phyloP scores from a whole-genome alignment of 1,140 invertebrate species.

The Drosophila kurseongensis region DNA sequence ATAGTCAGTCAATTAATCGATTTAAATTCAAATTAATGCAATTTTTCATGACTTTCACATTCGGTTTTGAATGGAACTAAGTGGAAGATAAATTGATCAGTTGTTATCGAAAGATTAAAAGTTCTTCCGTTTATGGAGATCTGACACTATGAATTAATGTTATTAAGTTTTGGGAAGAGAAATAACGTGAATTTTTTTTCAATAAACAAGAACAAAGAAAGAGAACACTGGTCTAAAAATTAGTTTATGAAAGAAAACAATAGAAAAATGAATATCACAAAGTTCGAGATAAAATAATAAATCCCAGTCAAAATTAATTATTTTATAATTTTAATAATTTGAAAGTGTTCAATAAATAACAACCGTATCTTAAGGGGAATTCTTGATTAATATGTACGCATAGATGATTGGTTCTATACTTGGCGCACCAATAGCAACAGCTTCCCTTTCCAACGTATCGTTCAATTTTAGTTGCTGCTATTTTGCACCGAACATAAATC shows the following conservation, averaged over 20 bases:
- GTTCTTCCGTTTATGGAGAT: conserved; percentile 20
- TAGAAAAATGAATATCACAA: too few relatives aligned
- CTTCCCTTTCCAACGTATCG: conserved; percentile 4
- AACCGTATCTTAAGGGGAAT: not conserved
- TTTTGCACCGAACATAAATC: conserved; percentile 37
- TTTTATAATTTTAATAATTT: not conserved
- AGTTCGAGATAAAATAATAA: not conserved
- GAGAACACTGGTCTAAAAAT: too few relatives aligned
- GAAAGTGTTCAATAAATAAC: conserved; percentile 18
- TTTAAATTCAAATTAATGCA: conserved; percentile 40
- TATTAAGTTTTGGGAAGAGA: not conserved
- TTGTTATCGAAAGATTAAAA: conserved; percentile 26
- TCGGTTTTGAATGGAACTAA: conserved; percentile 17
- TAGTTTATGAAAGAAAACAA: not conserved
- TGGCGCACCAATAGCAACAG: not conserved
- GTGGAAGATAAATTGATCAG: conserved; percentile 25
- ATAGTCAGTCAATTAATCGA: conserved; percentile 33
- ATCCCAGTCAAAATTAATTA: not conserved
- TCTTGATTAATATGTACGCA: conserved; percentile 3
- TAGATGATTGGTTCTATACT: conserved; percentile 11
- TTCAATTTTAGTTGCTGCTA: conserved; percentile 26
- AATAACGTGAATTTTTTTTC: too few relatives aligned
- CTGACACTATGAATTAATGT: conserved; percentile 17
- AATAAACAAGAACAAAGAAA: not conserved
- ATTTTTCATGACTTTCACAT: conserved; percentile 41